Evolutionary conservation across 2,113 vertebrate species (phyloP).

Genomic region (Pygoscelis adeliae): DNA sequence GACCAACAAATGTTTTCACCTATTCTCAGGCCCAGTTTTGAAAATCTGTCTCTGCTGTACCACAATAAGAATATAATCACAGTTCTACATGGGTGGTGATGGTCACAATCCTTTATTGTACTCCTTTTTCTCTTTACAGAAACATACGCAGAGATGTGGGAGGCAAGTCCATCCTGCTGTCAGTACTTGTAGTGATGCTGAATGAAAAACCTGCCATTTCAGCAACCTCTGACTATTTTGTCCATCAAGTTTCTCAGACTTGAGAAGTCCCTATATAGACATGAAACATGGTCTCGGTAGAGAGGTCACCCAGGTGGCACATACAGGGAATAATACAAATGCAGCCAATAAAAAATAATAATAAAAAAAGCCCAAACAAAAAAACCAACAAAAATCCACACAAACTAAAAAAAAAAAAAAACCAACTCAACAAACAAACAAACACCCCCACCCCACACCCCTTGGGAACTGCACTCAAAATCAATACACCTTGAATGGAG

Average conservation of each 20-base stretch:
- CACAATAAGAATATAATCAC: not conserved
- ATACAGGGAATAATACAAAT: not conserved
- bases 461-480: not conserved
- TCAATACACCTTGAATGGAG: not conserved
- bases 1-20: not conserved
- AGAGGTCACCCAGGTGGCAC: not conserved
- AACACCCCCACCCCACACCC: not conserved
- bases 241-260: not conserved
- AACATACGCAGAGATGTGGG: not conserved
- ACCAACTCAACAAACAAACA: not conserved
- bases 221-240: not conserved
- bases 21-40: not conserved
- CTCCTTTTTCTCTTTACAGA: not conserved
- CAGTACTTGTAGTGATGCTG: not conserved
- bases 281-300: not conserved
- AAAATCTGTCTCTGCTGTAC: not conserved
- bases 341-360: not conserved
- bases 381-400: not conserved
- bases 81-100: not conserved
- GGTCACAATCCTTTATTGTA: not conserved
- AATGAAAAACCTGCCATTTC: not conserved
- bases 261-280: not conserved
- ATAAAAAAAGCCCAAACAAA: not conserved
- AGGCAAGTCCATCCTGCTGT: not conserved
- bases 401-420: not conserved